phyloP scores from a whole-genome alignment of 2,888 invertebrate species.

The Steinernema hermaphroditum region DNA sequence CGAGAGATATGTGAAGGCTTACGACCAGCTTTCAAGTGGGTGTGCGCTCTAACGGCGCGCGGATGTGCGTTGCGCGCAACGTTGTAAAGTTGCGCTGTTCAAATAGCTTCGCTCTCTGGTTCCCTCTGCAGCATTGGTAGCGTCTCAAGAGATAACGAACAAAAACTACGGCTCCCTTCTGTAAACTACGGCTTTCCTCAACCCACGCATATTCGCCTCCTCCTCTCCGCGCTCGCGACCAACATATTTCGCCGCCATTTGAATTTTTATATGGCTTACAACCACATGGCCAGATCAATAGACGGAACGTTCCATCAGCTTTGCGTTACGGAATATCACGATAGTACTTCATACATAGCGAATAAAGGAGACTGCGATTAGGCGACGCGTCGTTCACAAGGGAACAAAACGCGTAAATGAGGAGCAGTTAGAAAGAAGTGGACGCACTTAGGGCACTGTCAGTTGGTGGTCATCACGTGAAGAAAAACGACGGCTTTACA shows the following conservation, averaged over 20 bases:
- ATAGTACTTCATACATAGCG: no score
- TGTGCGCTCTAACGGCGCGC: constrained; percentile 26
- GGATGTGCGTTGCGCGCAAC: constrained; percentile 24
- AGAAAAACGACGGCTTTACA: constrained; percentile 10
- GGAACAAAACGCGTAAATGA: no score
- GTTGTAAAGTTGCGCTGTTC: constrained; percentile 31
- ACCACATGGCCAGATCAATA: no score
- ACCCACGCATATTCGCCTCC: constrained; percentile 20
- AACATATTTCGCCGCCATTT: no score
- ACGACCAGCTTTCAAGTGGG: constrained; percentile 27
- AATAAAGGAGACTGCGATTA: no score
- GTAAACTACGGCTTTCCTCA: constrained; percentile 14
- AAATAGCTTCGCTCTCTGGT: constrained; percentile 2
- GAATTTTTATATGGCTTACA: no score
- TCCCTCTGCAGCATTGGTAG: constrained; percentile 3
- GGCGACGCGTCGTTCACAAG: no score
- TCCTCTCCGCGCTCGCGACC: no score
- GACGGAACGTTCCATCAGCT: no score
- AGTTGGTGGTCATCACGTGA: constrained; percentile 9
- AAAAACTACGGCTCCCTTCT: constrained; percentile 11
- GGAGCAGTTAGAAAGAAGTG: no score
- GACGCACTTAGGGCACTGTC: background rate
- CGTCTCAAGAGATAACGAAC: constrained; percentile 20
- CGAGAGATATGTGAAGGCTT: constrained; percentile 23
- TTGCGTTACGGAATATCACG: no score